Conservation (phyloP, 37 sponge, comb jelly and placozoan genomes). For the Halisarca cf. caerulea region DNA sequence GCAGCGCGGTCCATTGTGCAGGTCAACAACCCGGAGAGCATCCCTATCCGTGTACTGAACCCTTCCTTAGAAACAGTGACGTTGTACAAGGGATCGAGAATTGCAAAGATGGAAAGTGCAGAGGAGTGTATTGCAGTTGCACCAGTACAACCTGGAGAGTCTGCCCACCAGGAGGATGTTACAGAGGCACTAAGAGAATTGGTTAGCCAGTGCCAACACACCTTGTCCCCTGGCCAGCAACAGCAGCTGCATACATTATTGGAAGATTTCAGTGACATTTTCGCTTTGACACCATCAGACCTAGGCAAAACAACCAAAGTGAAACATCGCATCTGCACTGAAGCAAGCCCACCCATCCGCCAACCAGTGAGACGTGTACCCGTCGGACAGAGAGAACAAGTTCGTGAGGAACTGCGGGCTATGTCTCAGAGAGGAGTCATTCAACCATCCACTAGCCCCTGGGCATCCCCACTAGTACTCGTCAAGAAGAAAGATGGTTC, state of each 20-base stretch:
- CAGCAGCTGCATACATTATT: neutral
- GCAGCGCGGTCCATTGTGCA: neutral
- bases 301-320: neutral
- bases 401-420: neutral
- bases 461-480: slow-evolving; percentile 26
- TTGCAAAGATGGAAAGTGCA: neutral
- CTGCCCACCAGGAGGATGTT: neutral
- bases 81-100: neutral
- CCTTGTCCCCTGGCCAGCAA: neutral
- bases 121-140: neutral
- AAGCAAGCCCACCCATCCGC: neutral
- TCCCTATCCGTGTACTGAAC: neutral
- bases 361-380: slow-evolving; percentile 32
- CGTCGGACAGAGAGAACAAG: neutral
- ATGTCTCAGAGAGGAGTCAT: neutral
- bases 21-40: neutral
- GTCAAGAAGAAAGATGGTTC: slow-evolving; percentile 33
- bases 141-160: neutral
- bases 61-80: neutral
- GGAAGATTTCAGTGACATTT: neutral
- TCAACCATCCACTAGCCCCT: slow-evolving; percentile 19
- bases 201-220: neutral
- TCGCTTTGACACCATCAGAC: neutral
- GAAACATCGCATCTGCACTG: slow-evolving; percentile 18
- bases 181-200: neutral